phyloP scores from a whole-genome alignment of 2,888 invertebrate genomes.

The Nudaria mundana region DNA sequence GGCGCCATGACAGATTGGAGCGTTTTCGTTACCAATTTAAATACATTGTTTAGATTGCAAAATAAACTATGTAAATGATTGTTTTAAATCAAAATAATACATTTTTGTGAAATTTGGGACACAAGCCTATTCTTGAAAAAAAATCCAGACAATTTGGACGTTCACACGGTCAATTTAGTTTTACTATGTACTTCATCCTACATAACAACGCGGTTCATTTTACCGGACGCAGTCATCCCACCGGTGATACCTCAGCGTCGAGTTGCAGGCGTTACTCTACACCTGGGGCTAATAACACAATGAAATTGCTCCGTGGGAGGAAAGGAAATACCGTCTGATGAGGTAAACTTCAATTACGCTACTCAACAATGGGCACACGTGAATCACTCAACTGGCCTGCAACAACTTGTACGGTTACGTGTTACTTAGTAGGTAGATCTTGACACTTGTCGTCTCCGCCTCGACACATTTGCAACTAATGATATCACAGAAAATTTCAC shows the following conservation, averaged over 20 bases:
- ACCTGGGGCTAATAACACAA: slow-evolving; percentile 31
- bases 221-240: slow-evolving; percentile 17
- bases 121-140: too few species aligned
- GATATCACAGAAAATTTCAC: too few species aligned
- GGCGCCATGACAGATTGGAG: too few species aligned
- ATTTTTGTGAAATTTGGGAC: too few species aligned
- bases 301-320: slow-evolving; percentile 46
- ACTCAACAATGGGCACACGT: slow-evolving; percentile 32
- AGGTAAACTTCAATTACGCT: slow-evolving; percentile 56
- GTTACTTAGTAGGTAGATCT: slow-evolving; percentile 6
- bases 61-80: too few species aligned
- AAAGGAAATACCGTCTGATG: slow-evolving; percentile 66
- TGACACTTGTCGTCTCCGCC: slow-evolving; percentile 1
- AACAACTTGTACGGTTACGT: too few species aligned
- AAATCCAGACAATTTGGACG: neutral
- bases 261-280: slow-evolving; percentile 31
- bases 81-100: too few species aligned
- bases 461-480: too few species aligned
- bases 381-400: too few species aligned
- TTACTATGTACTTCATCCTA: slow-evolving; percentile 6
- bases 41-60: too few species aligned
- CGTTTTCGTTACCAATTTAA: too few species aligned
- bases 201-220: slow-evolving; percentile 8
- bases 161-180: neutral
- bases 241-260: slow-evolving; percentile 14